Base-by-base conservation (phyloP, 2,113 vertebrate genomes). In the Oplegnathus fasciatus region DNA sequence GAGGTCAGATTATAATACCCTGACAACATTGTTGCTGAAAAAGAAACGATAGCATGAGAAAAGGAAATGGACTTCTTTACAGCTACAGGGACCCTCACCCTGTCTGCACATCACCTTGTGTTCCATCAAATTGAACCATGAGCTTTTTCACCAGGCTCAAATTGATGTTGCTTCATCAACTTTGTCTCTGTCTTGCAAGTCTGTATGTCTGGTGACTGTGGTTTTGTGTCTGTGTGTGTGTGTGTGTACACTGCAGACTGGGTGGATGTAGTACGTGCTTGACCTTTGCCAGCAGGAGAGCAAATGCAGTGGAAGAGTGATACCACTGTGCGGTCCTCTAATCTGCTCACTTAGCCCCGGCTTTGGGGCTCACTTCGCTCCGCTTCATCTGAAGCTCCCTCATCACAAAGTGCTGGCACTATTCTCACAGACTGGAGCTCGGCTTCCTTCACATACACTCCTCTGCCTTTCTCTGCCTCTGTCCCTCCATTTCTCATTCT, bases 261-360 rank as follows among this genome's bases (percentile, higher is more conserved):
- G 79, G 61, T 80, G 54, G 71, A 50, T 86, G 82, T 73, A 80
- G 75, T 74, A 18, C 0, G 17, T 82, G 74, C 76, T 85, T 88
- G 89, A 93, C 91, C 90, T 89, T 72, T 87, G 89, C 14, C 78
- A 44, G 72, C 40, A 34, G 64, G 60, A 88, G 68, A 88, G 79
- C 64, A 84, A 74, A 80, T 76, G 75, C 80, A 77, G 87, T 77
- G 73, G 74, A 52, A 83, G 86, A 80, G 54, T 67, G 79, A 87
- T 76, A 83, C 52, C 72, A 84, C 65, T 75, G 74, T 86, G 85
- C 44, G 58, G 82, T 75, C 77, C 77, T 90, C 69, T 90, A 92
- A 94, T 92, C 91, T 91, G 75, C 58, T 84, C 88, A 88, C 86
- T 93, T 90, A 90, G 77, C 85, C 83, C 42, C 0, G 76, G 90